phyloP scores from a whole-genome alignment of 2,797 vertebrate genomes.

The Florisuga fusca region DNA sequence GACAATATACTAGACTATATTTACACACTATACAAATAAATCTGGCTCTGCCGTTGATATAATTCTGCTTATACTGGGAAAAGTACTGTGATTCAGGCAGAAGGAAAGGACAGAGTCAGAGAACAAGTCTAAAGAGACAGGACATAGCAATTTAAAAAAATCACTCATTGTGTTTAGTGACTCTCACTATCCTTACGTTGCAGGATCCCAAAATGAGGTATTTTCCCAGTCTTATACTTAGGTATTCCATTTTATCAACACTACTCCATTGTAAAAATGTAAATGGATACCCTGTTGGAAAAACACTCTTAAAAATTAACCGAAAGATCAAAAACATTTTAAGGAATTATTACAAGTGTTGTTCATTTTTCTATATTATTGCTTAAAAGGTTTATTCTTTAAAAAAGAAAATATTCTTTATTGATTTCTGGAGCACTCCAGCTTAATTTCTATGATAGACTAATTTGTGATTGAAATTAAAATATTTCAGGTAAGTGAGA shows the following conservation, averaged over 20 bases:
- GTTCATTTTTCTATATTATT: background rate
- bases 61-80: background rate
- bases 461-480: background rate
- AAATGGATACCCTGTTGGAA: background rate
- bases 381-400: rapidly evolving
- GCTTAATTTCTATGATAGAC: background rate
- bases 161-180: background rate
- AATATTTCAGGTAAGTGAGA: background rate
- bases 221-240: background rate
- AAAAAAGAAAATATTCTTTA: background rate
- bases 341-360: background rate
- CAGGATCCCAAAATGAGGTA: background rate
- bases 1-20: background rate
- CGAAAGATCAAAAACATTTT: background rate
- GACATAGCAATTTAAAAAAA: background rate
- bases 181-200: background rate
- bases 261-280: background rate
- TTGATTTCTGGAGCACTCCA: background rate
- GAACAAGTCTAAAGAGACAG: background rate
- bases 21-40: background rate
- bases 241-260: background rate
- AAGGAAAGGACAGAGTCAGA: background rate
- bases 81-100: background rate
- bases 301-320: background rate
- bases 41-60: background rate